A percentile compares a stretch with the other conserved stretches of the same genome.
These are phyloP conservation scores for Stichodactyla mertensii DNA, from an alignment of 64 coral and sea anemone species.

Conservation along the genomic window DNA sequence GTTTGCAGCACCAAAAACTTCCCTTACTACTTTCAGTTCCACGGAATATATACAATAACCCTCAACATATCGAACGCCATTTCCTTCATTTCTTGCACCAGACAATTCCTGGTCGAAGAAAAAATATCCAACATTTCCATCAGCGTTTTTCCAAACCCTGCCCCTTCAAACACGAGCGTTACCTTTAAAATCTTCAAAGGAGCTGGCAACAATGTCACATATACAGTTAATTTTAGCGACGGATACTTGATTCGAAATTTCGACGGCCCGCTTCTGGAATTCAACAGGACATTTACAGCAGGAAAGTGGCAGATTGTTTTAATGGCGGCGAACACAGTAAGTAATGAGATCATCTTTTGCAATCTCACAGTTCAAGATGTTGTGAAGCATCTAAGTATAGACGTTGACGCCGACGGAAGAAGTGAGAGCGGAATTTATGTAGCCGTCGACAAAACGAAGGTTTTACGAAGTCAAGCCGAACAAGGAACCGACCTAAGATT, in stretches of 20 bases:
- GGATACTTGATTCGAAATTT: slow-evolving; percentile 50
- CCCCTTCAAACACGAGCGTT: slow-evolving; percentile 63
- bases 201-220: slow-evolving; percentile 60
- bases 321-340: slow-evolving; percentile 53
- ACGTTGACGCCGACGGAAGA: slow-evolving; percentile 10
- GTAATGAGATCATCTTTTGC: slow-evolving; percentile 74
- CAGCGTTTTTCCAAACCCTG: slow-evolving; percentile 67
- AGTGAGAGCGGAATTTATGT: slow-evolving; percentile 21
- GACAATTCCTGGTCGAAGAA: slow-evolving; percentile 49
- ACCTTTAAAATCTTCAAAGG: slow-evolving; percentile 70
- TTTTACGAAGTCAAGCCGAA: slow-evolving; percentile 22
- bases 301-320: slow-evolving; percentile 72
- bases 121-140: slow-evolving; percentile 48
- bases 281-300: slow-evolving; percentile 64
- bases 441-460: slow-evolving; percentile 21
- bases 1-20: slow-evolving; percentile 33
- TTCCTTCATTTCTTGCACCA: slow-evolving; percentile 24
- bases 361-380: slow-evolving; percentile 79
- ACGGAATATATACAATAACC: slow-evolving; percentile 45
- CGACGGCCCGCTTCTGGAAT: slow-evolving; percentile 26
- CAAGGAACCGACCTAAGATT: slow-evolving; percentile 64
- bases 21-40: slow-evolving; percentile 44
- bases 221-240: slow-evolving; percentile 71
- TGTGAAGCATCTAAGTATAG: slow-evolving; percentile 47
- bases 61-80: slow-evolving; percentile 73